Conservation (phyloP, 2,888 invertebrate species). For the Drosophila nr. medialis region DNA sequence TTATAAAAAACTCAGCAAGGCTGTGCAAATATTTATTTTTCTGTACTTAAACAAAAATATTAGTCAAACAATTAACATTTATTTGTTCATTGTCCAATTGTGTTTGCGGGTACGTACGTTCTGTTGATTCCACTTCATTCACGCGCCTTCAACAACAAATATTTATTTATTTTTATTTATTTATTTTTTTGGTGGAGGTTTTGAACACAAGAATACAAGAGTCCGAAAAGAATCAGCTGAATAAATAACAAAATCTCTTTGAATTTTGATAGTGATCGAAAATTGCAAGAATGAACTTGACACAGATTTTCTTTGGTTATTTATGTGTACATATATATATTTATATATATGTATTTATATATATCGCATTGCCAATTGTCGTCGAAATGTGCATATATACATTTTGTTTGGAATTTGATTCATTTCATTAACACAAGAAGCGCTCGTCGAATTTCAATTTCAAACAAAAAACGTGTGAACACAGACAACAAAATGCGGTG, state of each 20-base stretch:
- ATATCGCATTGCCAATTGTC: conserved; percentile 22
- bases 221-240: conserved; percentile 23
- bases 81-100: conserved; percentile 51
- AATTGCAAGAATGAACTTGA: conserved; percentile 63
- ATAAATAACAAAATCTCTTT: conserved; percentile 31
- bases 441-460: conserved; percentile 60
- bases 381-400: conserved; percentile 18
- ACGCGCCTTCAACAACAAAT: conserved; percentile 2
- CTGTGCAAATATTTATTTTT: background rate
- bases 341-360: background rate
- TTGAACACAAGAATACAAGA: background rate
- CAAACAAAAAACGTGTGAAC: conserved; percentile 61
- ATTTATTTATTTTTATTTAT: background rate
- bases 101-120: conserved; percentile 66
- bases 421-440: conserved; percentile 51
- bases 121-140: conserved; percentile 39
- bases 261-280: conserved; percentile 44
- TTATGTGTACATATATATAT: conserved; percentile 6
- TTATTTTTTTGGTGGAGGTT: background rate
- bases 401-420: conserved; percentile 19
- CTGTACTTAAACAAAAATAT: conserved; percentile 40
- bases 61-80: conserved; percentile 55
- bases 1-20: background rate
- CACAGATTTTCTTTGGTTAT: conserved; percentile 41
- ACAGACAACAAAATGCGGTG: conserved; percentile 36